These are phyloP conservation scores for Clarias fuscus DNA, from an alignment of 2,797 vertebrate species.

Conservation along the genomic window DNA sequence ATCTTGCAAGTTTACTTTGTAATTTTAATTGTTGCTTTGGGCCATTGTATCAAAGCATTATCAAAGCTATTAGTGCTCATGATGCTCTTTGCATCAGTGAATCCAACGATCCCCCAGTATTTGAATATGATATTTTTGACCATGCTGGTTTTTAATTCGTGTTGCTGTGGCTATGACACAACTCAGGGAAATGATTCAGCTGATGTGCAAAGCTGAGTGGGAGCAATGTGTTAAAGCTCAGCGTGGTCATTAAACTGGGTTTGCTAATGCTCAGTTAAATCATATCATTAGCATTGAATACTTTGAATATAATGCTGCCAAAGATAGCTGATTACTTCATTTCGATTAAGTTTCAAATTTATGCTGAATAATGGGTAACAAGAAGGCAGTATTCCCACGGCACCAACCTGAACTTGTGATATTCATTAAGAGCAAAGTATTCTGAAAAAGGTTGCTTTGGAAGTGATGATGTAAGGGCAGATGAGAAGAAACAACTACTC, in stretches of 20 bases:
- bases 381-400: constrained; percentile 41
- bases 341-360: constrained; percentile 46
- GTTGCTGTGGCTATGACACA: constrained; percentile 8
- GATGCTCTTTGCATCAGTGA: not conserved
- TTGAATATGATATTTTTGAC: not conserved
- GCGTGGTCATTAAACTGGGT: constrained; percentile 22
- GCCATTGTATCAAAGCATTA: not conserved
- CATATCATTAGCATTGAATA: constrained; percentile 49
- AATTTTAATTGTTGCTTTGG: not conserved
- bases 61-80: not conserved
- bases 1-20: not conserved
- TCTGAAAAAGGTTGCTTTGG: constrained; percentile 21
- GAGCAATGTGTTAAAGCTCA: constrained; percentile 40
- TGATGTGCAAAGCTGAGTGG: constrained; percentile 17
- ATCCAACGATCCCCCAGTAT: not conserved
- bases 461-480: constrained; percentile 5
- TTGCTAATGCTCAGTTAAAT: constrained; percentile 42
- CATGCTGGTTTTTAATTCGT: constrained; percentile 4
- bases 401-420: constrained; percentile 21
- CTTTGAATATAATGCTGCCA: constrained; percentile 10
- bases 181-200: constrained; percentile 27
- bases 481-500: no score
- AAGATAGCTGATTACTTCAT: constrained; percentile 32
- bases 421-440: constrained; percentile 24
- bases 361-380: constrained; percentile 43